Evolutionary conservation across 2,797 vertebrate genomes (phyloP), one percentile per base, ranked within the genome.

Genomic region (Huso huso): DNA sequence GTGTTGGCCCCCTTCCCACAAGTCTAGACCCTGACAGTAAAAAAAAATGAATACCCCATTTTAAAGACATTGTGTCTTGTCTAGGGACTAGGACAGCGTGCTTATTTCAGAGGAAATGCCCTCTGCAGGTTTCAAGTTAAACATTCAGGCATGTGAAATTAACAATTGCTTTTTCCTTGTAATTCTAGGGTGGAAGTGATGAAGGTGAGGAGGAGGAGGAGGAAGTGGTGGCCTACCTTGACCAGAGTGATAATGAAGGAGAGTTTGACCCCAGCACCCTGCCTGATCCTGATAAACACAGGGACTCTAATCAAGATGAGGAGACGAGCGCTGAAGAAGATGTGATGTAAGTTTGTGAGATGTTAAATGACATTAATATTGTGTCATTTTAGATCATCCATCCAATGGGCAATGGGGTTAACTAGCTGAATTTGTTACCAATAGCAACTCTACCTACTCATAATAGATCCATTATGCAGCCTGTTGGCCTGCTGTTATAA

Each of bases 261-360:
- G 89, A 89, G 37, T 90, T 93, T 80, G 92, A 94, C 76, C 88
- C 89, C 64, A 87, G 85, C 66, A 84, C 74, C 2, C 89, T 94
- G 57, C 93, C 93, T 60, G 92, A 94, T 77, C 92, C 93, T 48
- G 92, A 94, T 81, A 88, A 87, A 76, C 75, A 74, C 57, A 75
- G 66, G 76, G 80, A 79, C 64, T 84, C 82, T 6, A 86, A 87
- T 62, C 81, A 85, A 50, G 80, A 82, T 6, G 76, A 77, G 18
- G 77, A 78, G 71, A 75, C 76, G 62, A 74, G 76, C 71, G 67
- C 12, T 0, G 72, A 82, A 74, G 76, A 78, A 63, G 68, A 66
- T 64, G 69, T 62, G 8, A 79, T 86, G 91, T 93, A 79, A 53
- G 82, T 37, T 37, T 37, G 23, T 37, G 23, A 37, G 23, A 37